Evolutionary conservation across 2,113 vertebrate genomes (phyloP), one percentile per base, ranked within the genome.

Genomic region (Protobothrops mucrosquamatus): DNA sequence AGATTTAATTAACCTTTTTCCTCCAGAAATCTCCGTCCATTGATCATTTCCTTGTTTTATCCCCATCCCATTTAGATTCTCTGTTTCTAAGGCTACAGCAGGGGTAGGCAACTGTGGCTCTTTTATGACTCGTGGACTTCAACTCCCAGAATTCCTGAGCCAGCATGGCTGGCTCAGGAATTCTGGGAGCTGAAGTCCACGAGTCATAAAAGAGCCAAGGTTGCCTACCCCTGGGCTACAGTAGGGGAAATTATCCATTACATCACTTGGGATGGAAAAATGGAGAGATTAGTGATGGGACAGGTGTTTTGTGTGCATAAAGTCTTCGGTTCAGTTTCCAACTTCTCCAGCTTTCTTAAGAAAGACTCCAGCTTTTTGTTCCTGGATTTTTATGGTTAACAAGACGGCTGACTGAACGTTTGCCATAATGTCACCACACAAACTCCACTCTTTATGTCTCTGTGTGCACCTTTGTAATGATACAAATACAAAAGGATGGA

Each of bases 1-100:
- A 96, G 95, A 96, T 96, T 97, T 97, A 96, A 97, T 97, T 97
- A 97, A 97, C 97, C 96, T 90, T 97, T 97, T 97, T 96, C 94
- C 94, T 86, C 94, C 88, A 46, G 93, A 91, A 96, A 95, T 92
- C 93, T 93, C 85, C 54, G n/a, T 39, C 88, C 56, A 64, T 90
- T 90, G 92, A 54, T 92, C 89, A 92, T 64, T 48, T 94, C 7
- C 34, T 81, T 81, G 89, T 43, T 55, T 91, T 14, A 91, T n/a
- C 92, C 0, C 1, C 34, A 2, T 34, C 54, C 43, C 29, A 26
- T 26, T 48, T 59, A 23, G 23, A 22, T 34, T 85, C 61, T 59
- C 46, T 26, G 20, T 51, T 92, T 34, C 43, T 20, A 86, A 89
- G 55, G 12, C 22, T 24, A 10, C 29, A 39, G 39, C 39, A 39